These are phyloP conservation scores for Pangasianodon hypophthalmus DNA, from an alignment of 2,113 vertebrate genomes.

Conservation along the genomic window DNA sequence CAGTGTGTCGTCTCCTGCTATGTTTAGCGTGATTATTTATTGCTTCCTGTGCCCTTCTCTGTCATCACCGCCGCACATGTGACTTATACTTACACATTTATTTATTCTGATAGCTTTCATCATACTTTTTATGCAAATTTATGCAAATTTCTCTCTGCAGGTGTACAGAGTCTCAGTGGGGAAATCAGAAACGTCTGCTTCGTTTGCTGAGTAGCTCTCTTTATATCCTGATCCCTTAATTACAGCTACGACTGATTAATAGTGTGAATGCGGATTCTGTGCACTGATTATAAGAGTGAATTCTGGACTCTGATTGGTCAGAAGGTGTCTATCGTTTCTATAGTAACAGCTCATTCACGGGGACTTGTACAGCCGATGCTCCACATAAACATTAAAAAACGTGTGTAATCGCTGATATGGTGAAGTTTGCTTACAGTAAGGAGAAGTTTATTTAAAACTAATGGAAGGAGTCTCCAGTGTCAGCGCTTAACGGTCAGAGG, in stretches of 20 bases:
- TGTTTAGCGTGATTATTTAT: slow-evolving; percentile 14
- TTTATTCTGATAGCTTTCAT: background rate
- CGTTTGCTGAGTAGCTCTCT: background rate
- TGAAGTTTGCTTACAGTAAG: background rate
- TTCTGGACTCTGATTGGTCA: background rate
- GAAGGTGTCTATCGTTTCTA: background rate
- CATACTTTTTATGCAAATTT: background rate
- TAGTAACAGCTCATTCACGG: background rate
- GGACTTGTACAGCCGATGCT: background rate
- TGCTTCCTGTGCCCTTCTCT: background rate
- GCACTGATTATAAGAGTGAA: background rate
- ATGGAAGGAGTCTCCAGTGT: background rate
- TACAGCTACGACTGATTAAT: background rate
- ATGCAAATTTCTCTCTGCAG: background rate
- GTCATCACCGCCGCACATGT: background rate
- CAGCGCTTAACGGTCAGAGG: background rate
- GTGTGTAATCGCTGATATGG: background rate
- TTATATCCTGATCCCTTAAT: background rate
- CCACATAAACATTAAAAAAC: background rate
- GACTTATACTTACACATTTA: background rate
- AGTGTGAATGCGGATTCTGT: background rate
- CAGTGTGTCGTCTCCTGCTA: background rate
- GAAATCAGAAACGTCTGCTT: background rate
- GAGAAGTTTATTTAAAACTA: background rate
- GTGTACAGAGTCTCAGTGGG: background rate